Evolutionary conservation across 2,888 invertebrate genomes (phyloP).

Genomic region (Embidobia sp.): DNA sequence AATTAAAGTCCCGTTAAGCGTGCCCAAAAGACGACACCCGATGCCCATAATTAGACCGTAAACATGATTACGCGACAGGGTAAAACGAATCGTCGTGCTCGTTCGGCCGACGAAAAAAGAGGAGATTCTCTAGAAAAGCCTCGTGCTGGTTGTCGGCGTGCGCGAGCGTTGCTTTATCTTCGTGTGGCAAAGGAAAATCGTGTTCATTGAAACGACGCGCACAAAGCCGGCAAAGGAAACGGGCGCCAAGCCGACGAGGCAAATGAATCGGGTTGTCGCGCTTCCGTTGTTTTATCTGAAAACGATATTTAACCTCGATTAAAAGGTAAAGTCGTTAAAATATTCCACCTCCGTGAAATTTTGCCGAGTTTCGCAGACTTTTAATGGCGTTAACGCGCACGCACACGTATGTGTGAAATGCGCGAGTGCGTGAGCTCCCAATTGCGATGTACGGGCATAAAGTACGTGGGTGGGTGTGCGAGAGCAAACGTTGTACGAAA

Average conservation of each 20-base stretch:
- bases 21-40: slow-evolving; percentile 34
- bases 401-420: too few relatives aligned
- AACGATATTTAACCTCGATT: slow-evolving; percentile 56
- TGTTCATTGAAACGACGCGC: slow-evolving; percentile 60
- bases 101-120: slow-evolving; percentile 13
- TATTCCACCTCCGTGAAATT: slow-evolving; percentile 13
- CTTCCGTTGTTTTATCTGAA: slow-evolving; percentile 50
- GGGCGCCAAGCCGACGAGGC: background rate
- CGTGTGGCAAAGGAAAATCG: slow-evolving; percentile 45
- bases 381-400: too few relatives aligned
- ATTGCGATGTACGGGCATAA: slow-evolving; percentile 9
- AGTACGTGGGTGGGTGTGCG: slow-evolving; percentile 38
- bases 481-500: slow-evolving; percentile 65
- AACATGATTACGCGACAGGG: slow-evolving; percentile 33
- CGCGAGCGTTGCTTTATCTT: slow-evolving; percentile 31
- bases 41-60: slow-evolving; percentile 49
- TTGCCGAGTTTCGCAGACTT: too few relatives aligned
- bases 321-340: slow-evolving; percentile 52
- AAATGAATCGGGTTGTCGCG: slow-evolving; percentile 35
- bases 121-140: too few relatives aligned
- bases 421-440: background rate
- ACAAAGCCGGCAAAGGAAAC: slow-evolving; percentile 16
- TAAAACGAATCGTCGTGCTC: slow-evolving; percentile 24
- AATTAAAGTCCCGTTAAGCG: slow-evolving; percentile 28
- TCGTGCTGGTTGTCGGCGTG: too few relatives aligned